Conservation (phyloP, 1,140 invertebrate species). For the Adoxophyes honmai region DNA sequence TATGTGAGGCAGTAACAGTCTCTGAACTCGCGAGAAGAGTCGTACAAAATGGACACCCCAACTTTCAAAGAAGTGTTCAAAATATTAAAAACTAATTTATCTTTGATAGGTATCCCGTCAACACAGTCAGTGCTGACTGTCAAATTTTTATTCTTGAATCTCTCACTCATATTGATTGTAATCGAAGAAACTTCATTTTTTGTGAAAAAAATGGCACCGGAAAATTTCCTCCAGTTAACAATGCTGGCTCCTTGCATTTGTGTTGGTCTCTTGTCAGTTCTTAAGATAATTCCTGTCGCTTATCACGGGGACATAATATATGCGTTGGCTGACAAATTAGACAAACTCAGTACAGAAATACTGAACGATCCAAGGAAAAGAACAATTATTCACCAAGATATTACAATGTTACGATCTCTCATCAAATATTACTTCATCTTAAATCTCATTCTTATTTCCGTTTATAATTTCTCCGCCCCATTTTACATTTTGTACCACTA, state of each 20-base stretch:
- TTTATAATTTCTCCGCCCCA: constrained; percentile 51
- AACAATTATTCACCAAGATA: constrained; percentile 28
- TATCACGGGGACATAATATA: constrained; percentile 38
- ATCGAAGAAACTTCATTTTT: constrained; percentile 38
- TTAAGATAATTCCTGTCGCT: constrained; percentile 42
- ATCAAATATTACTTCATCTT: constrained; percentile 51
- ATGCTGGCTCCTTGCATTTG: constrained; percentile 44
- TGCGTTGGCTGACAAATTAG: constrained; percentile 29
- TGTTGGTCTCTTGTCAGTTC: constrained; percentile 34
- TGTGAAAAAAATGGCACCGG: constrained; percentile 35
- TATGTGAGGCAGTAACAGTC: no score
- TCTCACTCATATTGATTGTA: constrained; percentile 30
- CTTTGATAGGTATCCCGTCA: constrained; percentile 40
- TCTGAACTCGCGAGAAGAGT: no score
- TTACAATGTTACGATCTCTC: constrained; percentile 35
- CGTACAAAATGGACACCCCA: constrained; percentile 39
- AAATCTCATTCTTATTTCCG: constrained; percentile 41
- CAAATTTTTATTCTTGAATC: constrained; percentile 32
- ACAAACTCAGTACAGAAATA: constrained; percentile 28
- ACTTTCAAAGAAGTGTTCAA: constrained; percentile 45
- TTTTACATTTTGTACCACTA: constrained; percentile 41
- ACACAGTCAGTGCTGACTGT: constrained; percentile 28
- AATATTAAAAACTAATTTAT: constrained; percentile 45
- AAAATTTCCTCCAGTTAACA: constrained; percentile 46
- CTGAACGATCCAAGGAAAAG: constrained; percentile 27